Evolutionary conservation across 2,797 vertebrate genomes (phyloP).

Genomic region (Naso thynnoides): DNA sequence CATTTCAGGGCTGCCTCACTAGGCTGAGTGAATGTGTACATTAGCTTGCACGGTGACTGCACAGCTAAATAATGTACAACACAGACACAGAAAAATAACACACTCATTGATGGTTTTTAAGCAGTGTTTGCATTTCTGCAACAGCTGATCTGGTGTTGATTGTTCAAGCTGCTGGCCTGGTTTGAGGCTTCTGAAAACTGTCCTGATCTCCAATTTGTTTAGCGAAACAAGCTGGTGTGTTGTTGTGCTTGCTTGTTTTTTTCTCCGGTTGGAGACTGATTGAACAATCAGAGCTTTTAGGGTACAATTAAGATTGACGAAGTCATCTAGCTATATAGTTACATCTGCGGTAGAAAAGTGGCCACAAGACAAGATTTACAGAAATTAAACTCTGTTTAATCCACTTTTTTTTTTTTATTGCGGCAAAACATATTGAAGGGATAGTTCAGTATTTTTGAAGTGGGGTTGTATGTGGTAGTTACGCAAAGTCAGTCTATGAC

Average conservation of each 20-base stretch:
- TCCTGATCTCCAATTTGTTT: conserved; percentile 5
- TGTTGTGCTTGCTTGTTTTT: background rate
- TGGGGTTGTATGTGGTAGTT: no score
- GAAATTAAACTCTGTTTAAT: no score
- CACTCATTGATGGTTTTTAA: conserved; percentile 15
- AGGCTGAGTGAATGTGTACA: conserved; percentile 54
- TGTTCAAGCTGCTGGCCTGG: background rate
- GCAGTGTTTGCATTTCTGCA: background rate
- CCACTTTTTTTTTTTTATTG: no score
- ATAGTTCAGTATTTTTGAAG: no score
- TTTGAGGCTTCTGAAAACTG: background rate
- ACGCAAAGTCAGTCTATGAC: no score
- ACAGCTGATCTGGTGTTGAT: conserved; percentile 7
- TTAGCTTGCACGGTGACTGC: conserved; percentile 55
- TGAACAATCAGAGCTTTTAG: background rate
- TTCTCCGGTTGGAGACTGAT: background rate
- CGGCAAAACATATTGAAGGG: no score
- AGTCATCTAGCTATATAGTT: background rate
- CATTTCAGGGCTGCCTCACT: conserved; percentile 60
- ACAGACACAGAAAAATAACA: conserved; percentile 39
- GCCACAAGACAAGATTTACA: no score
- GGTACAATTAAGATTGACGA: background rate
- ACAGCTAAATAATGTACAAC: conserved; percentile 37
- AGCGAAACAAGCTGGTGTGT: background rate
- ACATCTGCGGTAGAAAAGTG: accelerated